Conservation (phyloP, 2,888 invertebrate genomes). For the Tillus elongatus region DNA sequence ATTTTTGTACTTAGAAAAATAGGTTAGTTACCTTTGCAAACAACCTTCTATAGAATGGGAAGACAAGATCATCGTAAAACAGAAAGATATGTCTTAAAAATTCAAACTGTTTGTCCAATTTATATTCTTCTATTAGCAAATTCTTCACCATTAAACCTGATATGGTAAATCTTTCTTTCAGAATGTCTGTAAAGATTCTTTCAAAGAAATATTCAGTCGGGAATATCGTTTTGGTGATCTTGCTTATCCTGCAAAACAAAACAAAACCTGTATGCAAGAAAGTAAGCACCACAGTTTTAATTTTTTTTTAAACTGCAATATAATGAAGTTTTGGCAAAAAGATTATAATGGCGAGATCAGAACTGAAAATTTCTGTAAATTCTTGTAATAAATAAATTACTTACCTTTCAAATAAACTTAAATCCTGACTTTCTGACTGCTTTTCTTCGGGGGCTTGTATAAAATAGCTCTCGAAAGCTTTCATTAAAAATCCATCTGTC, state of each 20-base stretch:
- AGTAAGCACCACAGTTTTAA: neutral
- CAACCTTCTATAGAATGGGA: constrained; percentile 34
- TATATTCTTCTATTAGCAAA: constrained; percentile 31
- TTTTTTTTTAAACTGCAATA: no score
- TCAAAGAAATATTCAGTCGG: constrained; percentile 33
- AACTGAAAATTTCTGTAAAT: constrained; percentile 6
- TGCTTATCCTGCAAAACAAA: constrained; percentile 29
- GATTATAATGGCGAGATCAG: no score
- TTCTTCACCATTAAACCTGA: constrained; percentile 37
- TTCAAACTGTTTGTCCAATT: constrained; percentile 33
- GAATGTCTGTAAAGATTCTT: constrained; percentile 26
- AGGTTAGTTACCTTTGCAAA: constrained; percentile 29
- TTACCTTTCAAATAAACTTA: constrained; percentile 27
- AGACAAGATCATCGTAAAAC: constrained; percentile 36
- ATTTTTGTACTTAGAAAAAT: constrained; percentile 8
- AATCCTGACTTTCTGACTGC: no score
- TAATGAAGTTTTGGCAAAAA: no score
- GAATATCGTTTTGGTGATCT: constrained; percentile 30
- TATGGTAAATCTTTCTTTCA: constrained; percentile 33
- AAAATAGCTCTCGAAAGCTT: no score
- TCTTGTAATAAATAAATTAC: constrained; percentile 4
- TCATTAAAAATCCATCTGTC: constrained; percentile 40
- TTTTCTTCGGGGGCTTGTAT: no score
- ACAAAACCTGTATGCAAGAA: neutral
- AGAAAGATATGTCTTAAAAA: constrained; percentile 35